Evolutionary conservation across 2,797 vertebrate species (phyloP).

Genomic region (Tangara arthus): DNA sequence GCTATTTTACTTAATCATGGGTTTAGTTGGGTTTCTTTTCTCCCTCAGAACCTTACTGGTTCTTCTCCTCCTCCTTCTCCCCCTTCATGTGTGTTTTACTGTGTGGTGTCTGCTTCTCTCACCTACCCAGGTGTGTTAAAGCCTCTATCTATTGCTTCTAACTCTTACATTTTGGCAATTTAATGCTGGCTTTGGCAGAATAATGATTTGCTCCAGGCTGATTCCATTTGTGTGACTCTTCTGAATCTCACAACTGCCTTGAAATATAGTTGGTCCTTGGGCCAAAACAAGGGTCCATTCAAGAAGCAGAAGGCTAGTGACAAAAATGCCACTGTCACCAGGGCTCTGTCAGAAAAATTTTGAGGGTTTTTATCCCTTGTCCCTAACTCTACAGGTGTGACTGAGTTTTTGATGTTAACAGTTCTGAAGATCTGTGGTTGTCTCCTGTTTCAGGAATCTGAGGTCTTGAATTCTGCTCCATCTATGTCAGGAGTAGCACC

Average conservation of each 20-base stretch:
- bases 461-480: background rate
- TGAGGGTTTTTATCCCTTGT: background rate
- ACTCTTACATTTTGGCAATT: background rate
- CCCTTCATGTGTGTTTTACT: background rate
- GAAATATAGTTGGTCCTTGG: background rate
- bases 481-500: background rate
- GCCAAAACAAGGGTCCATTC: background rate
- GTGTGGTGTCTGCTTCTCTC: background rate
- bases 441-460: background rate
- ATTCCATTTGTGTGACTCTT: background rate
- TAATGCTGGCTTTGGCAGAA: background rate
- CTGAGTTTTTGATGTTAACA: background rate
- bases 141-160: background rate
- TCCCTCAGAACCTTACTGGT: background rate
- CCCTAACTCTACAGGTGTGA: background rate
- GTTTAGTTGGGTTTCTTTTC: background rate
- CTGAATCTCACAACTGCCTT: background rate
- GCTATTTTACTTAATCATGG: background rate
- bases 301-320: background rate
- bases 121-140: background rate
- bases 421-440: background rate
- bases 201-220: background rate
- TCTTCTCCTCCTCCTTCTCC: rapidly evolving
- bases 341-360: background rate
- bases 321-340: background rate